Conservation (phyloP, 2,888 invertebrate genomes). For the Pristionchus arcanus region DNA sequence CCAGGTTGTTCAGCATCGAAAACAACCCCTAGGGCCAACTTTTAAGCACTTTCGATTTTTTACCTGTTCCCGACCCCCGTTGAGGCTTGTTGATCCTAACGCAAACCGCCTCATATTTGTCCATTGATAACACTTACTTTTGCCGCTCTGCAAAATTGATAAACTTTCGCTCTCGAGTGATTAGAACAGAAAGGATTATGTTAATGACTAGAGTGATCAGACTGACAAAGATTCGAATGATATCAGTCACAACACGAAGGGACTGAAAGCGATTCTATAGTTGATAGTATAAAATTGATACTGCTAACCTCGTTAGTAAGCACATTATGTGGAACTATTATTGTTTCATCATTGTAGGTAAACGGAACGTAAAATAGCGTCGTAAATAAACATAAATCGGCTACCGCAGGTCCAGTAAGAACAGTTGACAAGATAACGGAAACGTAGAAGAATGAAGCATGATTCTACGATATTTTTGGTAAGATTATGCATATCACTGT, state of each 20-base stretch:
- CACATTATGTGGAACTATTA: too few relatives aligned
- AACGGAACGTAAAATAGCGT: neutral
- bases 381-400: neutral
- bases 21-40: too few relatives aligned
- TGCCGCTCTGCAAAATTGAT: neutral
- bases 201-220: neutral
- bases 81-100: too few relatives aligned
- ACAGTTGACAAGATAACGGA: neutral
- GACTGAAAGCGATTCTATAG: neutral
- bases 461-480: neutral
- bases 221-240: neutral
- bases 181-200: neutral
- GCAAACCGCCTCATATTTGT: too few relatives aligned
- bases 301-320: too few relatives aligned
- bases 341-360: neutral
- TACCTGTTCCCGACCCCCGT: too few relatives aligned
- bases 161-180: neutral
- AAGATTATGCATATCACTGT: neutral
- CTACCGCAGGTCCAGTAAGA: neutral
- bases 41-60: too few relatives aligned
- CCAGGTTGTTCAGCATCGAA: too few relatives aligned
- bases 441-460: neutral
- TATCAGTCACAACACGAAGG: neutral
- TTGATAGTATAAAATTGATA: too few relatives aligned
- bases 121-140: too few relatives aligned